Evolutionary conservation across 1,140 invertebrate genomes (phyloP).

Genomic region (Pinna nobilis): DNA sequence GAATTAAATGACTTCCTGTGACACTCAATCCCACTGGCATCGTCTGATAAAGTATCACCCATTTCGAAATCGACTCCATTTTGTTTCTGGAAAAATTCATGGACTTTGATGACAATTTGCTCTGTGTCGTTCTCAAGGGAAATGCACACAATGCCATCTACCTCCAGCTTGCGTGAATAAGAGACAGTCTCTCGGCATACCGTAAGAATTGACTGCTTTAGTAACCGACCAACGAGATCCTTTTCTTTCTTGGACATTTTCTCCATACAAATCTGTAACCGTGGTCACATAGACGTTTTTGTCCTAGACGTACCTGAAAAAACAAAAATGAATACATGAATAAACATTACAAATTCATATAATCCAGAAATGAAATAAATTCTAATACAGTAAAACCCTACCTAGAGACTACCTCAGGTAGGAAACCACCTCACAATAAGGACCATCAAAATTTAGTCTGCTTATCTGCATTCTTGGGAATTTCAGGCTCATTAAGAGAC

Average conservation of each 20-base stretch:
- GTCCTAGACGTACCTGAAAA: neutral
- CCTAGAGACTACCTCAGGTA: no score
- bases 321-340: neutral
- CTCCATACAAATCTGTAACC: neutral
- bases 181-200: constrained; percentile 59
- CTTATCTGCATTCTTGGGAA: no score
- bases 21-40: neutral
- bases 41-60: neutral
- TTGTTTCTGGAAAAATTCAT: constrained; percentile 48
- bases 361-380: no score
- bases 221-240: constrained; percentile 50
- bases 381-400: no score
- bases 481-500: no score
- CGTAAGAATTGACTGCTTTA: constrained; percentile 62
- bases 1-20: neutral
- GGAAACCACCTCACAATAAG: no score
- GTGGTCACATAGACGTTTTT: neutral
- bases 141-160: constrained; percentile 66
- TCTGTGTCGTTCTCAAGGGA: constrained; percentile 50
- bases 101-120: constrained; percentile 64
- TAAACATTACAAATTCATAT: no score
- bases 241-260: constrained; percentile 41
- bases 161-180: constrained; percentile 47
- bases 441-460: no score
- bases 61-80: neutral